Evolutionary conservation across 2,888 invertebrate genomes (phyloP).

Genomic region (Apodemia hepburni): DNA sequence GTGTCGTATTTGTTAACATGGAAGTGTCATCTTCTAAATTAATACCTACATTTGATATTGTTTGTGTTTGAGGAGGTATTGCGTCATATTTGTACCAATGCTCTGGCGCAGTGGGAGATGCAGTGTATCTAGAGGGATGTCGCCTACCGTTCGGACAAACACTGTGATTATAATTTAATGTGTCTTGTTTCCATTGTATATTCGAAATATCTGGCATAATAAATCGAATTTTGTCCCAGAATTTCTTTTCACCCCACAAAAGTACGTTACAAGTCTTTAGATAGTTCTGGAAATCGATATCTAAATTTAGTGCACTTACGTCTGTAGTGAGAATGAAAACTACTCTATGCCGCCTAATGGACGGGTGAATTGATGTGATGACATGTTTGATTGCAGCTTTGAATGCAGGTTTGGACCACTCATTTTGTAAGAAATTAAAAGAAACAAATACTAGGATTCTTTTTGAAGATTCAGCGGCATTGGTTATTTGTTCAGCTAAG

Average conservation of each 20-base stretch:
- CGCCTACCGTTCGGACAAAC: constrained; percentile 79
- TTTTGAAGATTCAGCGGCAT: constrained; percentile 82
- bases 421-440: constrained; percentile 88
- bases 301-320: constrained; percentile 86
- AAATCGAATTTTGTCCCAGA: constrained; percentile 93
- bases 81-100: constrained; percentile 86
- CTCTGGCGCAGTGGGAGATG: constrained; percentile 86
- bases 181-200: constrained; percentile 81
- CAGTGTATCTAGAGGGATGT: constrained; percentile 83
- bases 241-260: constrained; percentile 90
- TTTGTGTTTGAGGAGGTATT: constrained; percentile 77
- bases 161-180: constrained; percentile 75
- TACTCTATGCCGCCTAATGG: constrained; percentile 81
- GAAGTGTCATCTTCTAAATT: constrained; percentile 81
- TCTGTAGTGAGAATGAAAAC: constrained; percentile 80
- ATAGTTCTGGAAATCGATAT: constrained; percentile 86
- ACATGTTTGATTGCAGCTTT: constrained; percentile 89
- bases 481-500: constrained; percentile 81
- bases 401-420: constrained; percentile 91
- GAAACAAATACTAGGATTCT: constrained; percentile 90
- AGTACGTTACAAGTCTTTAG: constrained; percentile 86
- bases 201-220: constrained; percentile 89
- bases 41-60: constrained; percentile 70
- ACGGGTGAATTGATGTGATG: constrained; percentile 82
- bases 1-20: constrained; percentile 81